A percentile compares a stretch with the other conserved stretches of the same genome.
Evolutionary conservation across 2,797 vertebrate species (phyloP).

Genomic region (Crossoptilon crossoptilon): DNA sequence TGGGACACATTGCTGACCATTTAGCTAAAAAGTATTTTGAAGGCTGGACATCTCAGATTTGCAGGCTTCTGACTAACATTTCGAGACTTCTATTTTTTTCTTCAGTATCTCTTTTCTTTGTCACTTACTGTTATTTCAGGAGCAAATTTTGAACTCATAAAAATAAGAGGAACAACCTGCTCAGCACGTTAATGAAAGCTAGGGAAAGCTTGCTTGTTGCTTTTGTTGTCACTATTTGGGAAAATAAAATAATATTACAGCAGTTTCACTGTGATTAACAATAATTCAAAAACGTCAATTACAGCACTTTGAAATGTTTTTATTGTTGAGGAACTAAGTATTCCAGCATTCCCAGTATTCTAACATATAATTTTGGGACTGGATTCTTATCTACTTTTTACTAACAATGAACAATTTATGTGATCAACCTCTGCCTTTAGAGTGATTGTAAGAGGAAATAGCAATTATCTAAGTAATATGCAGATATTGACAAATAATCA

Average conservation of each 20-base stretch:
- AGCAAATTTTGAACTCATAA: not conserved
- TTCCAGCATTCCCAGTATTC: too few relatives aligned
- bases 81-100: not conserved
- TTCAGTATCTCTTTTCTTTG: not conserved
- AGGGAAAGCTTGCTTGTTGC: not conserved
- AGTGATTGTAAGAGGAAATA: too few relatives aligned
- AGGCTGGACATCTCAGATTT: not conserved
- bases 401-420: too few relatives aligned
- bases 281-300: too few relatives aligned
- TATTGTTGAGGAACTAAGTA: too few relatives aligned
- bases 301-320: too few relatives aligned
- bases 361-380: too few relatives aligned
- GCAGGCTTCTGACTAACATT: not conserved
- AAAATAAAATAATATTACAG: conserved; percentile 1
- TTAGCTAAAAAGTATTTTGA: not conserved
- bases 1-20: not conserved
- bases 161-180: not conserved
- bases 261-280: not conserved
- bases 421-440: too few relatives aligned
- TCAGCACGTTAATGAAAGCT: not conserved
- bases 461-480: too few relatives aligned
- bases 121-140: not conserved
- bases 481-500: too few relatives aligned
- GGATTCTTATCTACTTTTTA: too few relatives aligned
- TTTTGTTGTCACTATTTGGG: not conserved